A percentile compares a stretch with the other conserved stretches of the same genome.
These are phyloP conservation scores for Camponotus floridanus DNA, from an alignment of 1,140 invertebrate species.

Conservation along the genomic window DNA sequence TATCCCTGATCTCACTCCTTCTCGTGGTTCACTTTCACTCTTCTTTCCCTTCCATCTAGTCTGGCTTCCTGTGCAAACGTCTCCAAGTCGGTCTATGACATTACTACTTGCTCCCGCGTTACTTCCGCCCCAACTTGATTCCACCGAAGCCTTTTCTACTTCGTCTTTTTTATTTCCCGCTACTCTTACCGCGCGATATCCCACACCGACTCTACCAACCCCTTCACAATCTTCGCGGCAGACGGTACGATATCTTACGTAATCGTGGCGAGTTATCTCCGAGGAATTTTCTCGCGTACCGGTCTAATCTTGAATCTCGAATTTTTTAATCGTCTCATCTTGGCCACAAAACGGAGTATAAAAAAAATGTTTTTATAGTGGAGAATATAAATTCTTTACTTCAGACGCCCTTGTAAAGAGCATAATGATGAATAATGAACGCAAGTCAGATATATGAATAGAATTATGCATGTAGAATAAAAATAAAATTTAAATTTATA, in stretches of 20 bases:
- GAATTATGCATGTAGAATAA: not conserved
- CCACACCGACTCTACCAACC: slow-evolving; percentile 28
- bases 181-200: slow-evolving; percentile 49
- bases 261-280: slow-evolving; percentile 37
- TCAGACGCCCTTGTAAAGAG: not conserved
- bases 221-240: slow-evolving; percentile 41
- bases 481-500: not conserved
- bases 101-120: slow-evolving; percentile 57
- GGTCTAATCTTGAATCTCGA: slow-evolving; percentile 13
- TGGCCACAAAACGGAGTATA: not conserved
- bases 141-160: slow-evolving; percentile 22
- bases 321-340: slow-evolving; percentile 41
- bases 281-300: slow-evolving; percentile 31
- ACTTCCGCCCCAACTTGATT: slow-evolving; percentile 50
- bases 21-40: slow-evolving; percentile 18
- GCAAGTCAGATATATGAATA: too few relatives aligned
- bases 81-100: slow-evolving; percentile 67
- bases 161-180: slow-evolving; percentile 47
- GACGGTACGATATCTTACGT: slow-evolving; percentile 51
- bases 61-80: slow-evolving; percentile 41
- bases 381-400: not conserved
- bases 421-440: not conserved
- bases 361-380: not conserved
- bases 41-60: slow-evolving; percentile 1
- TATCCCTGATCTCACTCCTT: slow-evolving; percentile 15